A percentile compares a stretch with the other conserved stretches of the same genome.
phyloP scores from a whole-genome alignment of 2,888 invertebrate species.

The Conops quadrifasciatus region DNA sequence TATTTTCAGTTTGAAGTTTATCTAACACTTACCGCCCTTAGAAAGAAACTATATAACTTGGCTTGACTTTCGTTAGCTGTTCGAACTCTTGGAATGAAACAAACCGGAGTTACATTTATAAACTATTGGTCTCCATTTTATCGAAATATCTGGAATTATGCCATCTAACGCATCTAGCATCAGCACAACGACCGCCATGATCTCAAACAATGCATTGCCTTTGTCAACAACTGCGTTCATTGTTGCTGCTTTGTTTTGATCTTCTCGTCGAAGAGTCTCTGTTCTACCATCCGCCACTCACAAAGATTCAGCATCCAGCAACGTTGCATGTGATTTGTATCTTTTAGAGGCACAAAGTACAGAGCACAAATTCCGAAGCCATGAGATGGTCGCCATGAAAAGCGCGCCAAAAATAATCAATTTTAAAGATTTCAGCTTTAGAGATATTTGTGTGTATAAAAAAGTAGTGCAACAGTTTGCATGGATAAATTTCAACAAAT shows the following conservation, averaged over 20 bases:
- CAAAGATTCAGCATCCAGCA: not conserved
- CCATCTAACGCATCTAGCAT: conserved; percentile 17
- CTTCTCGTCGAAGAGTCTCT: not conserved
- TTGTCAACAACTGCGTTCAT: conserved; percentile 25
- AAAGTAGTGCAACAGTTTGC: no score
- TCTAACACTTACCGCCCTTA: no score
- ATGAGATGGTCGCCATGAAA: not conserved
- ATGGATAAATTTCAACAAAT: no score
- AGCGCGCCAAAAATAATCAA: not conserved
- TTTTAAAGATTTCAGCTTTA: no score
- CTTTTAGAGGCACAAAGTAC: not conserved
- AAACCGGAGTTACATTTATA: not conserved
- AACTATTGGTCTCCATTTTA: conserved; percentile 4
- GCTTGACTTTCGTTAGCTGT: not conserved
- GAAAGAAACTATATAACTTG: no score
- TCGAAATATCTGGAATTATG: conserved; percentile 26
- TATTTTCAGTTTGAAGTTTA: not conserved
- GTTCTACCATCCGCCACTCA: conserved; percentile 16
- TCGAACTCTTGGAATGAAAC: not conserved
- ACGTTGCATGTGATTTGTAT: conserved; percentile 21
- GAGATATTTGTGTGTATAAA: no score
- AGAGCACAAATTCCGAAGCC: not conserved
- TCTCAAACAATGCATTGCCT: conserved; percentile 37
- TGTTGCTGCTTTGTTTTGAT: not conserved
- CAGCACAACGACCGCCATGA: not conserved